phyloP scores from a whole-genome alignment of 2,113 vertebrate genomes.

The Sylvilagus bachmani region DNA sequence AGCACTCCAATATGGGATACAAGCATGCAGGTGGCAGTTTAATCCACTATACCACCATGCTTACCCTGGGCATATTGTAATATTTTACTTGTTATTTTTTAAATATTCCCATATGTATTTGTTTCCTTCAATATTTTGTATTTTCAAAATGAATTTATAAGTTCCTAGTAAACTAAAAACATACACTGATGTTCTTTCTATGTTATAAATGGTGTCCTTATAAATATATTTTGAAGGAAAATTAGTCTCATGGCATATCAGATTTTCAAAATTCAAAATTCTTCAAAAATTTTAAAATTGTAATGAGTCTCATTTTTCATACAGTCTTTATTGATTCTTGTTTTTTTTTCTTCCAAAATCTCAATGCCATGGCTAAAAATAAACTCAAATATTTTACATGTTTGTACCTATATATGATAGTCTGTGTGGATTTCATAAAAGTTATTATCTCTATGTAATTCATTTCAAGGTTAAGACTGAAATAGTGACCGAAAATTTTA shows the following conservation, averaged over 20 bases:
- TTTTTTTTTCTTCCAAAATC: neutral
- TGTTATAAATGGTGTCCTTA: neutral
- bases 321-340: neutral
- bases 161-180: neutral
- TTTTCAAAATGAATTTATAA: slow-evolving; percentile 24
- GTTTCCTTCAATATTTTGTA: neutral
- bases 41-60: no score
- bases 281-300: no score
- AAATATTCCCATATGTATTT: neutral
- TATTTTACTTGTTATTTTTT: neutral
- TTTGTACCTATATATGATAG: neutral
- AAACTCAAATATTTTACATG: neutral
- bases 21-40: no score
- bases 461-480: neutral
- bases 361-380: neutral
- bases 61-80: no score
- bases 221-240: neutral
- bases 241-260: neutral
- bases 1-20: no score
- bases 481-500: neutral
- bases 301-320: neutral
- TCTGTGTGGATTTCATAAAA: neutral
- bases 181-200: neutral
- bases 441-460: neutral
- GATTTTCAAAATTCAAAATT: neutral